These are phyloP conservation scores for Junonia oenone DNA, from an alignment of 2,888 invertebrate species.

Conservation along the genomic window DNA sequence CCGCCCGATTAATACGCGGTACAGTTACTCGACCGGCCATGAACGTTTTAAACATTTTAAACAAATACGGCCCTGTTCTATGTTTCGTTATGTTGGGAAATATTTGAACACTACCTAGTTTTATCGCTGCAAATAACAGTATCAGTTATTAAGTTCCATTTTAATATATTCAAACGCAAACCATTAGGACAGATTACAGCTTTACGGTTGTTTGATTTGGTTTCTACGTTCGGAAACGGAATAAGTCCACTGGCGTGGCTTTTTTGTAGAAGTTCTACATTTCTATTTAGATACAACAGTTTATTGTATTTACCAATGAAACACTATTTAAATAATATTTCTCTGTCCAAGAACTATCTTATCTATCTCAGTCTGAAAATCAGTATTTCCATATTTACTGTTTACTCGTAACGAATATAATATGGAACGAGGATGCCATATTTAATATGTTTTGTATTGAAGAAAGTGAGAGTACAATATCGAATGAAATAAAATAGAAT, in stretches of 20 bases:
- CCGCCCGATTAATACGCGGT: constrained; percentile 51
- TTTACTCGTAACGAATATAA: not conserved
- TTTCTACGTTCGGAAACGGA: no score
- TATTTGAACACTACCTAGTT: not conserved
- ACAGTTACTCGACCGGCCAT: constrained; percentile 62
- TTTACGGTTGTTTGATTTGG: not conserved
- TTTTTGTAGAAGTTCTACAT: no score
- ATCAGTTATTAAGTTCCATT: not conserved
- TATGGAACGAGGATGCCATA: not conserved
- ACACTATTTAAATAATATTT: no score
- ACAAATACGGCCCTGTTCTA: constrained; percentile 12
- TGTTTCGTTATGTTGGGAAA: not conserved
- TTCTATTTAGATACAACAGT: no score
- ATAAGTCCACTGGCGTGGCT: no score
- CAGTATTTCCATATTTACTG: not conserved
- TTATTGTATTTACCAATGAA: no score
- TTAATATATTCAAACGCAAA: not conserved
- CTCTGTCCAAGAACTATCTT: no score
- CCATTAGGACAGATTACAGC: not conserved
- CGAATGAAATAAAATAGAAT: not conserved
- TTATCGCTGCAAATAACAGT: not conserved
- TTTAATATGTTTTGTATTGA: not conserved
- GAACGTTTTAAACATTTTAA: constrained; percentile 33
- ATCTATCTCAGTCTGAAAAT: not conserved
- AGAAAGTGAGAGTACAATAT: not conserved